Evolutionary conservation across 2,888 invertebrate genomes (phyloP), one percentile per base, ranked within the genome.

Genomic region (Oscheius myriophilus): DNA sequence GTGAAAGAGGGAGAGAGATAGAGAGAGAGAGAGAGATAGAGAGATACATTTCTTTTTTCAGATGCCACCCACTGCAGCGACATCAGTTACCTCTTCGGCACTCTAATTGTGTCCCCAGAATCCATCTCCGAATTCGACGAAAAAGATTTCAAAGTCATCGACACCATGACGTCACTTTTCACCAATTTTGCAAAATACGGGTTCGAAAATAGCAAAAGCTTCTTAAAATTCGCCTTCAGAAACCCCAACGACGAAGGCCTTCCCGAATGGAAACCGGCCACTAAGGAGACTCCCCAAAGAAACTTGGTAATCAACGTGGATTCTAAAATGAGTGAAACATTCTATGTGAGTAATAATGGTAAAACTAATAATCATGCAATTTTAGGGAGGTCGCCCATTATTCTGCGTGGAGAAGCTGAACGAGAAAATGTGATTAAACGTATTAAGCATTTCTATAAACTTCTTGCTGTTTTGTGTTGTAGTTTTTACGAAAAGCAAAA

Each of bases 21-120:
- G 33, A 33, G 33, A 33, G 9, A 33, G 33, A 33, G 33, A 33
- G 33, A 33, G 33, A 33, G 33, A 33, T 3, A 33, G 33, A 33
- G 33, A 33, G 33, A 33, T 3, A 33, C 4, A 33, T 33, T 21
- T 55, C 21, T 11, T n/a, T 51, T 16, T 71, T 49, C 43, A 74
- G 76, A 67, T 12, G 73, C 78, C 51, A 77, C 78, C 0, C 81
- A 81, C 57, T 77, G 78, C 42, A 67, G 70, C 0, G 81, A 81
- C 51, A 66, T 81, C 18, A 70, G 79, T 2, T 81, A 78, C 49
- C 46, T 80, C 11, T 69, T 80, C 18, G 78, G 78, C n/a, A 80
- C 73, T 42, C 73, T 75, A 1, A 69, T 81, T 46, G 69, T 76
- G 12, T 67, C 73, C 4, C 33, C 33, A 3, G 73, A 82, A 57